These are phyloP conservation scores for Psilanteris sp. DNA, from an alignment of 1,140 invertebrate genomes.

Conservation along the genomic window DNA sequence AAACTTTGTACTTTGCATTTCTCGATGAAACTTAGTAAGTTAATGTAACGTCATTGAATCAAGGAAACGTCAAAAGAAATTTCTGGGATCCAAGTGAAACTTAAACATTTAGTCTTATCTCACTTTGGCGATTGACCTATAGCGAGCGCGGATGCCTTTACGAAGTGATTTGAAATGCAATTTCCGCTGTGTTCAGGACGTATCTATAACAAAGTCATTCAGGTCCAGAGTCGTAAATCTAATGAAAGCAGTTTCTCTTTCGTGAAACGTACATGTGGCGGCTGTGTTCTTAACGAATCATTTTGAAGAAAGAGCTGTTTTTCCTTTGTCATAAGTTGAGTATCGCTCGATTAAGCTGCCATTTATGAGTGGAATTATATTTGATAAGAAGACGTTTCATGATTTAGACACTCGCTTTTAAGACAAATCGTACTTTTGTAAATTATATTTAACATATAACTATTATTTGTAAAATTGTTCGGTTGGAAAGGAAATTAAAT, in stretches of 20 bases:
- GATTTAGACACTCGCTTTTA: no score
- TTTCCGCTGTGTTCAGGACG: constrained; percentile 68
- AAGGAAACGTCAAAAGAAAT: constrained; percentile 60
- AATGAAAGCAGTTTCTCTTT: constrained; percentile 44
- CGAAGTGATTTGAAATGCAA: constrained; percentile 75
- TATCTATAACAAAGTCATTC: constrained; percentile 59
- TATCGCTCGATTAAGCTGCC: constrained; percentile 3
- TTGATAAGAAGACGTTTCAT: no score
- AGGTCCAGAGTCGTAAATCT: constrained; percentile 64
- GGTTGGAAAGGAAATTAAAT: no score
- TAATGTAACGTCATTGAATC: constrained; percentile 60
- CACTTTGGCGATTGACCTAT: constrained; percentile 16
- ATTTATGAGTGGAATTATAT: constrained; percentile 1
- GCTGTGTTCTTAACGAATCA: constrained; percentile 16
- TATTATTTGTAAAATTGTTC: no score
- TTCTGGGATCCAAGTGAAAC: constrained; percentile 50
- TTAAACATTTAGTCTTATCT: constrained; percentile 53
- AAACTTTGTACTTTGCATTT: constrained; percentile 65
- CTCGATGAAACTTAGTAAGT: constrained; percentile 56
- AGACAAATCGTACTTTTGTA: no score
- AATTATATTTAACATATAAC: no score
- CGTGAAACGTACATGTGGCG: constrained; percentile 26
- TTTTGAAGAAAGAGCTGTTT: constrained; percentile 12
- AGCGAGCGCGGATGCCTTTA: constrained; percentile 46
- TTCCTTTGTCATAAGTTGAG: constrained; percentile 16